Base-by-base conservation (phyloP, 2,888 invertebrate genomes). In the Aelia acuminata region DNA sequence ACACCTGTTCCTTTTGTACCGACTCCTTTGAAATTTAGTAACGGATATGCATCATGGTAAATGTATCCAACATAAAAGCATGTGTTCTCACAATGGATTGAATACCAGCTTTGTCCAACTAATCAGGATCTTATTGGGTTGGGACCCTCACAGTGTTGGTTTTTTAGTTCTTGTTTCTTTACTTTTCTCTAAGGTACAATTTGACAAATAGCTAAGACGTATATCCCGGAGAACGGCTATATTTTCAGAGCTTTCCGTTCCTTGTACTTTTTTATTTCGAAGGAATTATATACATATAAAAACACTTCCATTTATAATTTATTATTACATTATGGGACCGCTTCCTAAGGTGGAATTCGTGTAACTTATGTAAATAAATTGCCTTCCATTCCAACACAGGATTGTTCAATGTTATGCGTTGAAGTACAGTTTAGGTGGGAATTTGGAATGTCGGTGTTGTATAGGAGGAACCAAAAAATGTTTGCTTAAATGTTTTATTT, bases 171-270 rank as follows among this genome's bases (percentile, higher is more conserved):
- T 80, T 39, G 20, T 75, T 75, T 75, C 22, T 39, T 75, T 75
- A 4, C 31, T 70, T 80, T 80, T 80, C n/a, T 22, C 13, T 43
- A n/a, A 13, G 2, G 0, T 47, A n/a, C 43, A 22, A n/a, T 80
- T 47, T 80, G 80, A 80, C 80, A 80, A 80, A 80, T 80, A 43
- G n/a, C 43, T 10, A n/a, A 39, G 43, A 80, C 43, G n/a, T 43
- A 15, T 7, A 13, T 80, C 43, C 43, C 7, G n/a, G 18, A 80
- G 80, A 80, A 47, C 43, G 80, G n/a, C 80, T 43, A 47, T 47
- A 80, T 80, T 80, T 80, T 80, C 43, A 80, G n/a, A 80, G 80
- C 80, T 80, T 80, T 80, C 80, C 80, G 43, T 43, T n/a, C 80
- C 43, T 31, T 1, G 3, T 80, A 11, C 0, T 31, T 63, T 26